These are phyloP conservation scores for Ranitomeya imitator DNA, from an alignment of 2,113 vertebrate genomes.

Conservation along the genomic window DNA sequence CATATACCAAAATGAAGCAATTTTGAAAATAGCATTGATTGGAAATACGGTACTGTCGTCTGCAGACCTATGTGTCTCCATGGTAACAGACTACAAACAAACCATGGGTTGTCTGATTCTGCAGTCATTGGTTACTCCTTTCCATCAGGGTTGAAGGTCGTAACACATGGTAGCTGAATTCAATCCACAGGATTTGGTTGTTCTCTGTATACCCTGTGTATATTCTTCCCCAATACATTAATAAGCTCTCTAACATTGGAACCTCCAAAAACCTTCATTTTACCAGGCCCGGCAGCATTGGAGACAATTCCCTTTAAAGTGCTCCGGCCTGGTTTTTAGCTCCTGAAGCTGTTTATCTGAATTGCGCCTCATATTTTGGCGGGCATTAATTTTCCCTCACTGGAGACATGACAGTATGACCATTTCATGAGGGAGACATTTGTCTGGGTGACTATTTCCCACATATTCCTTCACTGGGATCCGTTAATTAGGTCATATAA, in stretches of 20 bases:
- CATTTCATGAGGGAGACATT: conserved; percentile 29
- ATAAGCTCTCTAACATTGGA: background rate
- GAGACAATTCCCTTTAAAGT: background rate
- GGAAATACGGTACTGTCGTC: too few relatives aligned
- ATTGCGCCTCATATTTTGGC: background rate
- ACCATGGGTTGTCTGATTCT: background rate
- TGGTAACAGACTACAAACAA: background rate
- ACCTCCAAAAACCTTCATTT: background rate
- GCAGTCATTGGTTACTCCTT: too few relatives aligned
- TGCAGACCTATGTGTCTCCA: background rate
- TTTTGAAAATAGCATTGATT: too few relatives aligned
- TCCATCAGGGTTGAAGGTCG: too few relatives aligned
- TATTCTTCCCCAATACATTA: background rate
- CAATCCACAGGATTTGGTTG: background rate
- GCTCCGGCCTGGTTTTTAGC: background rate
- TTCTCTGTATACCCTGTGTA: background rate
- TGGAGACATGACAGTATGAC: conserved; percentile 9
- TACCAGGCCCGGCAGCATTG: background rate
- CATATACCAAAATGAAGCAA: too few relatives aligned
- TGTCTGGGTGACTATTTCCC: conserved; percentile 37
- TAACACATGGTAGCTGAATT: background rate
- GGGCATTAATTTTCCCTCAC: conserved; percentile 7
- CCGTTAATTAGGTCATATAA: conserved; percentile 32
- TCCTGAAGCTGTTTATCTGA: background rate
- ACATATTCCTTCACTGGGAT: conserved; percentile 31